phyloP scores from a whole-genome alignment of 2,113 vertebrate species.

The Dasypus novemcinctus region DNA sequence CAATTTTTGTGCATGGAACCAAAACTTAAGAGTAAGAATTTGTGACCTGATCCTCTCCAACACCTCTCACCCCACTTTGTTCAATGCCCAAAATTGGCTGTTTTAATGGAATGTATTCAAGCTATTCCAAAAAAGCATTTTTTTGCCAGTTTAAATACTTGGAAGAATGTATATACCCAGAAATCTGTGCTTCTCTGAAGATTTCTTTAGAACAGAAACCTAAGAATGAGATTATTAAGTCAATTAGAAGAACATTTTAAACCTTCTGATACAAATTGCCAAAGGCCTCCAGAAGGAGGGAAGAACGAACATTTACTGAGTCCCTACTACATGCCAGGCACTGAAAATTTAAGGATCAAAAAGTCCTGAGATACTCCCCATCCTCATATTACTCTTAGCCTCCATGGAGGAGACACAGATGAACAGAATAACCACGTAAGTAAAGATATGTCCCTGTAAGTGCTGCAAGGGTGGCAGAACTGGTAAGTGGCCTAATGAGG shows the following conservation, averaged over 20 bases:
- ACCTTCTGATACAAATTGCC: not conserved
- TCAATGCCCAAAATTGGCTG: not conserved
- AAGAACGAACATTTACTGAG: not conserved
- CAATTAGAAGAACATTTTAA: not conserved
- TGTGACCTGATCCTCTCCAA: not conserved
- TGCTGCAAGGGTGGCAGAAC: not conserved
- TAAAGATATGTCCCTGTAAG: not conserved
- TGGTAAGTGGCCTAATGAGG: not conserved
- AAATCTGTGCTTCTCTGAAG: not conserved
- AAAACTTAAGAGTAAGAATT: not conserved
- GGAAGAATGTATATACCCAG: not conserved
- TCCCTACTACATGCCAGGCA: not conserved
- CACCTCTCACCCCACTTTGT: fast-evolving
- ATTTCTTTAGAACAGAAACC: conserved; percentile 15
- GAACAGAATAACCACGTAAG: not conserved
- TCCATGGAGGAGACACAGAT: no score
- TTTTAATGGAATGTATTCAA: not conserved
- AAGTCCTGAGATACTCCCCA: not conserved
- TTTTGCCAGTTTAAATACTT: not conserved
- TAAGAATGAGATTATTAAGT: not conserved
- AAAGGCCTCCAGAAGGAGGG: not conserved
- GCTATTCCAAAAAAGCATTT: not conserved
- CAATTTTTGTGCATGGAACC: fast-evolving
- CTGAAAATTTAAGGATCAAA: not conserved
- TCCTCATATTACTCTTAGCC: fast-evolving